These are phyloP conservation scores for Hyposmocoma kahamanoa DNA, from an alignment of 1,140 invertebrate species.

Conservation along the genomic window DNA sequence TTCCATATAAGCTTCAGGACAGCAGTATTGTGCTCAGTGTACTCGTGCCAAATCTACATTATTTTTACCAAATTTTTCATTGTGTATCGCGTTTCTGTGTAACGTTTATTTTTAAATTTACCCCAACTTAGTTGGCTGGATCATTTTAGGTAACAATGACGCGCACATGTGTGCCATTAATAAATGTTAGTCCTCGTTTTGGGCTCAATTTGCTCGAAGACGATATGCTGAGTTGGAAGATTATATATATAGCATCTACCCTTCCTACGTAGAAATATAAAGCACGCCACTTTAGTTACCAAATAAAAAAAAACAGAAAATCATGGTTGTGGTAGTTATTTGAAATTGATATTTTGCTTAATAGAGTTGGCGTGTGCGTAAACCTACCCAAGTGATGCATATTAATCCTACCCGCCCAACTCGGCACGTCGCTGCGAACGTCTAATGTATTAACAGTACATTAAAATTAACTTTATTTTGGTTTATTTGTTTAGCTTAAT, in stretches of 20 bases:
- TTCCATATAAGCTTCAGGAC: too few relatives aligned
- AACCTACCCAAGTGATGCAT: conserved; percentile 20
- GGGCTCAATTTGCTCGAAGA: conserved; percentile 16
- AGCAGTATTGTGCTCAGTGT: conserved; percentile 35
- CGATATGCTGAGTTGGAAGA: conserved; percentile 26
- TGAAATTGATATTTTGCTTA: conserved; percentile 62
- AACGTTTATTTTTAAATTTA: conserved; percentile 40
- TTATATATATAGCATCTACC: conserved; percentile 18
- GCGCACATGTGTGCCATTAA: conserved; percentile 34
- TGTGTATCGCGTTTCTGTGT: conserved; percentile 46
- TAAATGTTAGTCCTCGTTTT: conserved; percentile 12
- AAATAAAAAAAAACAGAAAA: conserved; percentile 53
- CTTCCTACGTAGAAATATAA: conserved; percentile 18
- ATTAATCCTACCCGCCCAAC: conserved; percentile 1
- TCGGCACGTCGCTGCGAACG: conserved; percentile 13
- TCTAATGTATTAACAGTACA: conserved; percentile 23
- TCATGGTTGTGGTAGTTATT: conserved; percentile 71
- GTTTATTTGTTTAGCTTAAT: conserved; percentile 71
- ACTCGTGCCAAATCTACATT: conserved; percentile 30
- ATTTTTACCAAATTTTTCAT: conserved; percentile 10
- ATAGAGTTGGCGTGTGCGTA: conserved; percentile 43
- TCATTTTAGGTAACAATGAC: conserved; percentile 28
- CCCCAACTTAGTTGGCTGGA: conserved; percentile 60
- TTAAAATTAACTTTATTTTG: conserved; percentile 34
- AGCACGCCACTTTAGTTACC: conserved; percentile 49